Percentiles rank a stretch among this genome's conserved stretches.
phyloP scores from a whole-genome alignment of 2,797 vertebrate species.

The Hyperoplus immaculatus region DNA sequence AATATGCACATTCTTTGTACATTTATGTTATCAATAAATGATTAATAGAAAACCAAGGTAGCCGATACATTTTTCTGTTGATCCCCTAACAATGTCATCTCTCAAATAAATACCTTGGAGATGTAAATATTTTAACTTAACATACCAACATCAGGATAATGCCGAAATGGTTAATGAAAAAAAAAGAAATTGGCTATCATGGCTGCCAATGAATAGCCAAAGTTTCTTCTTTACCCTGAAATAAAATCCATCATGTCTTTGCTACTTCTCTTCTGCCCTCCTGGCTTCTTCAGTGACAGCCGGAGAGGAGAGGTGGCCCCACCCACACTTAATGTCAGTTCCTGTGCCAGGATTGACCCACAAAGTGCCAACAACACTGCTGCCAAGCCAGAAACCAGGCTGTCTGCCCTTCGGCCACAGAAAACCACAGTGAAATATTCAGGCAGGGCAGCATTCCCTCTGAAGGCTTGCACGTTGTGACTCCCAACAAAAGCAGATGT shows the following conservation, averaged over 20 bases:
- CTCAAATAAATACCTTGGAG: background rate
- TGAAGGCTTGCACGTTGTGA: conserved; percentile 26
- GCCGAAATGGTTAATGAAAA: background rate
- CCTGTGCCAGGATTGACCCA: conserved; percentile 60
- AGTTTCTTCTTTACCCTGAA: conserved; percentile 11
- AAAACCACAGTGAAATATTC: conserved; percentile 64
- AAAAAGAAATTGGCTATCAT: too few relatives aligned
- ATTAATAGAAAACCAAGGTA: too few relatives aligned
- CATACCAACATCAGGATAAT: background rate
- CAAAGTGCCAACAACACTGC: conserved; percentile 52
- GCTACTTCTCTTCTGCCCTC: conserved; percentile 1
- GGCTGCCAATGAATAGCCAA: background rate
- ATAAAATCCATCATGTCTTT: conserved; percentile 28
- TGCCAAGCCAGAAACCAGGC: conserved; percentile 62
- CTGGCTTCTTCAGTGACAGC: conserved; percentile 33
- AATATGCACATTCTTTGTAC: too few relatives aligned
- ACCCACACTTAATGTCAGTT: conserved; percentile 58
- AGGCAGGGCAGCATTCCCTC: conserved; percentile 45
- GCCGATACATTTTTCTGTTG: background rate
- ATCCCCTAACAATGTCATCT: background rate
- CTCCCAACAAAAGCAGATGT: conserved; percentile 69
- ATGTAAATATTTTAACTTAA: background rate
- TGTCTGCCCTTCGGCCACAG: conserved; percentile 60
- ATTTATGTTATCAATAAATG: too few relatives aligned
- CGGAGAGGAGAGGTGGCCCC: conserved; percentile 41